Base-by-base conservation (phyloP, 2,797 vertebrate species). In the Eospalax fontanierii region DNA sequence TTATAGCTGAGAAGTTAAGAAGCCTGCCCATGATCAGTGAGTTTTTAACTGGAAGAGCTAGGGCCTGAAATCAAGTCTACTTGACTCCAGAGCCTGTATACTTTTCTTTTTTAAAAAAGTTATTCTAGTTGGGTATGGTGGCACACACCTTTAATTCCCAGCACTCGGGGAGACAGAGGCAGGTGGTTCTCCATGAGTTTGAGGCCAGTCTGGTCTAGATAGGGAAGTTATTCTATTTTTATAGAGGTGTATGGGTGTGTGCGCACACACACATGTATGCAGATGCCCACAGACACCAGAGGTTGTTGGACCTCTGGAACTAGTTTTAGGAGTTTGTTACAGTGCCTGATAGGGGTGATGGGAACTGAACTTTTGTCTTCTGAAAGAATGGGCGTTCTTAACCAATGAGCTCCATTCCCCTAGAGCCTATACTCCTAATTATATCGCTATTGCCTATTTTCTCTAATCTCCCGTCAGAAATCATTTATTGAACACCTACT, bases 1-100 rank as follows among this genome's bases (percentile, higher is more conserved):
- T 81, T 85, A 89, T 38, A 61, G n/a, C 38, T 90, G 26, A 92
- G 38, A 94, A 94, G 28, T 88, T 84, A 82, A 57, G 65, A 93
- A 93, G 92, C 18, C 61, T 80, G n/a, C 6, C 40, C n/a, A 74
- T 19, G 24, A 88, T 65, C 75, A 89, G 40, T 93, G 24, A 68
- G 38, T 24, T 92, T 88, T 0, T 71, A 85, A 95, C 3, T 66
- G 12, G 33, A 88, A 96, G 40, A 88, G 4, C 15, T 6, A 92
- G 19, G 12, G 35, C 22, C 80, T 89, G n/a, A 82, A 94, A 57
- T 50, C 30, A 87, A 18, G 4, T 87, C 76, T 94, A 30, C 28
- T 15, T 92, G 82, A 94, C n/a, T 87, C 43, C 12, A 84, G 61
- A 87, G 79, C 30, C 35, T 12, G 80, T 59, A 35, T 8, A 73